Evolutionary conservation across 2,888 invertebrate species (phyloP).

Genomic region (Phania funesta): DNA sequence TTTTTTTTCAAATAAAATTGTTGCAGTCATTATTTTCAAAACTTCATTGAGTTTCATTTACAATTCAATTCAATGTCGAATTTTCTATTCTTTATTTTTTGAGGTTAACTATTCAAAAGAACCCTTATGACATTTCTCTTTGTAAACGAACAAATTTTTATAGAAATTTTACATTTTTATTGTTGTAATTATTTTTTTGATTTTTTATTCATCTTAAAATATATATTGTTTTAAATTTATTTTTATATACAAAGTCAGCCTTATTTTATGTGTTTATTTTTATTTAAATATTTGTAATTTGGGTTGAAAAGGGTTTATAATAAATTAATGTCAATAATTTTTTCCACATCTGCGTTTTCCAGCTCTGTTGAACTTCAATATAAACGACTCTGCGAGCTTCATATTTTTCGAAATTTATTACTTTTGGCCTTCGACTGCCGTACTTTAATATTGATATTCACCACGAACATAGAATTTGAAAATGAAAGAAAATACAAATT

Average conservation of each 20-base stretch:
- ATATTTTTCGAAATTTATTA: too few relatives aligned
- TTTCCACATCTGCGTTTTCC: too few relatives aligned
- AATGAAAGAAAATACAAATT: too few relatives aligned
- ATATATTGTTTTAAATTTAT: conserved; percentile 44
- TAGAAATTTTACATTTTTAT: conserved; percentile 29
- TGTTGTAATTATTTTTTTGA: not conserved
- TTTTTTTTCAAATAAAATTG: not conserved
- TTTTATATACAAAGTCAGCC: conserved; percentile 78
- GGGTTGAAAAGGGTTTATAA: too few relatives aligned
- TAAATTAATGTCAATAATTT: too few relatives aligned
- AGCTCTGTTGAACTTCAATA: too few relatives aligned
- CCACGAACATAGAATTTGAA: too few relatives aligned
- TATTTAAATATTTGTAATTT: not conserved
- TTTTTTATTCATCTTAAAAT: conserved; percentile 45
- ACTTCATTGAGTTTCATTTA: conserved; percentile 9
- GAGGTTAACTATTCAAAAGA: not conserved
- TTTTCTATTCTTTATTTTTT: not conserved
- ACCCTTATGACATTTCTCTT: not conserved
- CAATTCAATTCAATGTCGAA: conserved; percentile 33
- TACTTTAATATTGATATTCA: too few relatives aligned
- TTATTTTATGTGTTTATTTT: conserved; percentile 68
- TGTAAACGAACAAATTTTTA: conserved; percentile 20
- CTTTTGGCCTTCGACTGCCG: too few relatives aligned
- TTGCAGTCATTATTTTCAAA: not conserved
- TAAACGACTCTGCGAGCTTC: too few relatives aligned